Evolutionary conservation across 2,888 invertebrate genomes (phyloP), one percentile per base, ranked within the genome.

Genomic region (Antheraea assamensis): DNA sequence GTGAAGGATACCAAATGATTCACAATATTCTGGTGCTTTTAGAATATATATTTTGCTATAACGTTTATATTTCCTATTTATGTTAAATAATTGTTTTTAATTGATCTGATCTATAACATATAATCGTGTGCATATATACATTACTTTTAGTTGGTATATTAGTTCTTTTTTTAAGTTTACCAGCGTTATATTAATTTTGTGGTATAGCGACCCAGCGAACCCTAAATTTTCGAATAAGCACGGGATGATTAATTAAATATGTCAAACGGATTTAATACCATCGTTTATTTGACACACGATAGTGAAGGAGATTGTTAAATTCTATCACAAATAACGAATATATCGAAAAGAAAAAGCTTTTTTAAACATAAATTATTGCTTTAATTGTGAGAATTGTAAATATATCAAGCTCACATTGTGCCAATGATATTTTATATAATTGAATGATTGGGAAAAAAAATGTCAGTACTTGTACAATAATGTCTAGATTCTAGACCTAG

Each of bases 141-240:
- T 17, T n/a, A 55, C n/a, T 55, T 55, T 55, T 55, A 55, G n/a
- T 55, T 21, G 17, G 1, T 47, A n/a, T 47, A 3, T 15, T 3
- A 52, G 52, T 52, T 13, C 27, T 8, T 42, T 71, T 42, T 71
- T n/a, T 30, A 19, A 64, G 17, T 21, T 52, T 79, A 78, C 78
- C 78, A 79, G 77, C 73, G 74, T 80, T 79, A 78, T 78, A 31
- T 70, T 80, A 78, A 78, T 74, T 74, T 71, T 24, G 49, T 52
- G 75, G 35, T 78, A 76, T 80, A 80, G 76, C 92, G 92, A 93
- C 93, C 92, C 89, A 83, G 87, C 86, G 78, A 82, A 86, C 89
- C 88, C 82, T 73, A 52, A 74, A 79, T 74, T 78, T 79, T 86
- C 89, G 88, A 90, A 76, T 84, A 86, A 85, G 86, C 82, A n/a